A percentile compares a stretch with the other conserved stretches of the same genome.
These are phyloP conservation scores for Drosophila diplacantha DNA, from an alignment of 2,888 invertebrate species.

Conservation along the genomic window DNA sequence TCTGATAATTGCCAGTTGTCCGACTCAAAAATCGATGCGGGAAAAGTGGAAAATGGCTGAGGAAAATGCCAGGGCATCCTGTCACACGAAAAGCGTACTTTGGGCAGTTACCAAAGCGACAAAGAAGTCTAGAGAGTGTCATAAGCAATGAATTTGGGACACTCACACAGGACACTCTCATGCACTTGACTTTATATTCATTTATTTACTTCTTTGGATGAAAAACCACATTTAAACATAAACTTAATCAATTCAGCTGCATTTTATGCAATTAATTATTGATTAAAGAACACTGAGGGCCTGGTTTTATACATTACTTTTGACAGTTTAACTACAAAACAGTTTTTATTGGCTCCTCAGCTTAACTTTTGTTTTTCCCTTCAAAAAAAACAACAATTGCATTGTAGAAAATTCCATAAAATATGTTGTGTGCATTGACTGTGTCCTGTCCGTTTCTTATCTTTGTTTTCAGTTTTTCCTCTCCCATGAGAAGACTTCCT, in stretches of 20 bases:
- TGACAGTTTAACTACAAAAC: neutral
- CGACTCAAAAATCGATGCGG: conserved; percentile 25
- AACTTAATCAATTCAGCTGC: neutral
- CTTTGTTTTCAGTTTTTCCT: neutral
- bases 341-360: no score
- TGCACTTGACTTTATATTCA: neutral
- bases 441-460: neutral
- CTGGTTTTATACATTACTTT: no score
- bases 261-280: neutral
- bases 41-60: neutral
- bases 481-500: neutral
- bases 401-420: neutral
- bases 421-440: neutral
- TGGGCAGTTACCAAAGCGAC: conserved; percentile 10
- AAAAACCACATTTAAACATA: neutral
- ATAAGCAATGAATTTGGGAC: neutral
- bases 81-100: conserved; percentile 14
- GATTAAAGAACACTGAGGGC: no score
- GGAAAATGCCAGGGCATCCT: conserved; percentile 9
- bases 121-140: conserved; percentile 3
- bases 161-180: neutral
- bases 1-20: conserved; percentile 25
- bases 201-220: neutral
- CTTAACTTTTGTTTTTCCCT: no score
- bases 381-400: neutral